phyloP scores from a whole-genome alignment of 2,888 invertebrate genomes.

The Drosophila vallismaia region DNA sequence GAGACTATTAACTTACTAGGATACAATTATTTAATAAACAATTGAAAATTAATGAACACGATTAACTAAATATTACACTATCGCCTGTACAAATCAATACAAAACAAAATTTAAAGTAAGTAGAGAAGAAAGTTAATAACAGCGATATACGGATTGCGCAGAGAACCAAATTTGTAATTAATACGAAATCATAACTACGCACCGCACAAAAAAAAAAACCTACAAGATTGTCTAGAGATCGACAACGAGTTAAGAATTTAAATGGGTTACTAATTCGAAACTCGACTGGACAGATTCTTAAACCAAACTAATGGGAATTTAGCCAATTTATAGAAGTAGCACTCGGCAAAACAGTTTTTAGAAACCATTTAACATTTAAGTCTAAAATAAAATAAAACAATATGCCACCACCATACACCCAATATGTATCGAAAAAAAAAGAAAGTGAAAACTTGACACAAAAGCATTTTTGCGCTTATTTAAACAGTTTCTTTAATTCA shows the following conservation, averaged over 20 bases:
- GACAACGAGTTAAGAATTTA: background rate
- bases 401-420: conserved; percentile 35
- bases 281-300: conserved; percentile 33
- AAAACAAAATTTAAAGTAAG: conserved; percentile 62
- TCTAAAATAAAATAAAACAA: conserved; percentile 52
- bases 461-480: conserved; percentile 59
- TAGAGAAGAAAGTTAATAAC: conserved; percentile 44
- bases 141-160: conserved; percentile 42
- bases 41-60: conserved; percentile 22
- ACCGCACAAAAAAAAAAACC: conserved; percentile 62
- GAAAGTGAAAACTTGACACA: conserved; percentile 35
- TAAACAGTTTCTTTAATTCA: conserved; percentile 67
- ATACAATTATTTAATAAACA: conserved; percentile 48
- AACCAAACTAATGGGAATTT: conserved; percentile 54
- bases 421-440: conserved; percentile 25
- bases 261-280: background rate
- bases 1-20: conserved; percentile 72
- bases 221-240: conserved; percentile 16
- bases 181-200: conserved; percentile 49
- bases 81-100: conserved; percentile 72
- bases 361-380: conserved; percentile 55
- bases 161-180: conserved; percentile 74
- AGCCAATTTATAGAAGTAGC: conserved; percentile 70
- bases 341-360: conserved; percentile 55
- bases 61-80: conserved; percentile 56